phyloP scores from a whole-genome alignment of 2,113 vertebrate genomes.

The Oreochromis spilurus region DNA sequence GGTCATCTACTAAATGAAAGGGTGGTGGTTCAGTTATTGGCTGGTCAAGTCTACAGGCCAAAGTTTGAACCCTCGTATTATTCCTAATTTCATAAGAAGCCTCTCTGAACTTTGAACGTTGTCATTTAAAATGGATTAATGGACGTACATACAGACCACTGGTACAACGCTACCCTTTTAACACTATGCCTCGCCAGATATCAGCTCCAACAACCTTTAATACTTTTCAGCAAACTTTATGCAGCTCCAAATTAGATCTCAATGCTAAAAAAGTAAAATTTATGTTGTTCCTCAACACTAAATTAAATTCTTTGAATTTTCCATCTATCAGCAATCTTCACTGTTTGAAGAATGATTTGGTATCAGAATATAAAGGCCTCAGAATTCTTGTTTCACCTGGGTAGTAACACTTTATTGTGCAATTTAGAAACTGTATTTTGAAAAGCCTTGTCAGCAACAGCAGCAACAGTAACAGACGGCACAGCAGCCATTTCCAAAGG shows the following conservation, averaged over 20 bases:
- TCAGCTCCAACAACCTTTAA: not conserved
- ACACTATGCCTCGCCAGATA: not conserved
- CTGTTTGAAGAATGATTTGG: not conserved
- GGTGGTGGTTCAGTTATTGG: not conserved
- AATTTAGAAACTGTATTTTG: not conserved
- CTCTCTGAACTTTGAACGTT: not conserved
- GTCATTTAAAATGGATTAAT: not conserved
- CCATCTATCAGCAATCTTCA: not conserved
- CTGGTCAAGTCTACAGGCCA: not conserved
- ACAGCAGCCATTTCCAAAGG: not conserved
- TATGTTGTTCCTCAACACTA: not conserved
- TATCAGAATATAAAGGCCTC: not conserved
- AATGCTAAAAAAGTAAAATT: not conserved
- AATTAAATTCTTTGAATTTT: not conserved
- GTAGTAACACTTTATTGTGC: not conserved
- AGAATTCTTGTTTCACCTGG: not conserved
- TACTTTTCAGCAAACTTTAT: not conserved
- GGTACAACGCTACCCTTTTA: not conserved
- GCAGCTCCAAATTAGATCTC: not conserved
- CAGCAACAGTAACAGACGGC: not conserved
- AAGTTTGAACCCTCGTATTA: not conserved
- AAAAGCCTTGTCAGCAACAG: not conserved
- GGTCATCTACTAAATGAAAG: not conserved
- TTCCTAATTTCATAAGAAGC: not conserved
- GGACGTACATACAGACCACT: not conserved